Evolutionary conservation across 2,113 vertebrate species (phyloP).

Genomic region (Lota lota): DNA sequence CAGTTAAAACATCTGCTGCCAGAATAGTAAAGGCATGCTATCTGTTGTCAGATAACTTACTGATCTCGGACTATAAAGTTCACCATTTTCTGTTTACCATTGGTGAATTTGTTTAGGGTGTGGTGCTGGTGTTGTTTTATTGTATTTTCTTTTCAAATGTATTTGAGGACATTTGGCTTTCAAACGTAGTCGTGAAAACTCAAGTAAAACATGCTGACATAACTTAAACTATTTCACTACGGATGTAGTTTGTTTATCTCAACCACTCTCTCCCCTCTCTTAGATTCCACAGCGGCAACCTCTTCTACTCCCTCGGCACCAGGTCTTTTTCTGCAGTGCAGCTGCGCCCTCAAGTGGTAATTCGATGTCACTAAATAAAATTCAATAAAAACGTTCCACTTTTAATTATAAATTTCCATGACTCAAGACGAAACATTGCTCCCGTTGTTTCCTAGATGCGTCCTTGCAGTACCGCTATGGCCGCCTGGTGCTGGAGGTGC

Average conservation of each 20-base stretch:
- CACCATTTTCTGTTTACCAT: constrained; percentile 21
- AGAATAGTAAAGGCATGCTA: neutral
- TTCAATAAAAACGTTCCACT: neutral
- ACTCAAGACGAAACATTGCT: neutral
- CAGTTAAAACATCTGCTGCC: too few species aligned
- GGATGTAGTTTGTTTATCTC: neutral
- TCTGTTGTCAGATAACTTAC: constrained; percentile 1
- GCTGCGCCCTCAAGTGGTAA: constrained; percentile 65
- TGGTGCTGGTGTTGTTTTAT: neutral
- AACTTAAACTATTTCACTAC: neutral
- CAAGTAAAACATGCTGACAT: neutral
- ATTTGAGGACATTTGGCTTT: too few species aligned
- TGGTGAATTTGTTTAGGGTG: constrained; percentile 10
- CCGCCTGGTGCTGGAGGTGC: constrained; percentile 83
- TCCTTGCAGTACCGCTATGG: constrained; percentile 80
- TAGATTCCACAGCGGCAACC: constrained; percentile 36
- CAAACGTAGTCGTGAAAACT: too few species aligned
- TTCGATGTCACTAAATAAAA: constrained; percentile 6
- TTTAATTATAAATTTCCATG: neutral
- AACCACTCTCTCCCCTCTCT: neutral
- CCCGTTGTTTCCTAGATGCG: constrained; percentile 64
- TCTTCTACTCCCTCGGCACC: constrained; percentile 9
- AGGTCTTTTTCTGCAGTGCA: constrained; percentile 56
- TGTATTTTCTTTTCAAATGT: too few species aligned
- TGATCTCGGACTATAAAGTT: constrained; percentile 13